Evolutionary conservation across 2,888 invertebrate species (phyloP).

Genomic region (Lochmaea capreae): DNA sequence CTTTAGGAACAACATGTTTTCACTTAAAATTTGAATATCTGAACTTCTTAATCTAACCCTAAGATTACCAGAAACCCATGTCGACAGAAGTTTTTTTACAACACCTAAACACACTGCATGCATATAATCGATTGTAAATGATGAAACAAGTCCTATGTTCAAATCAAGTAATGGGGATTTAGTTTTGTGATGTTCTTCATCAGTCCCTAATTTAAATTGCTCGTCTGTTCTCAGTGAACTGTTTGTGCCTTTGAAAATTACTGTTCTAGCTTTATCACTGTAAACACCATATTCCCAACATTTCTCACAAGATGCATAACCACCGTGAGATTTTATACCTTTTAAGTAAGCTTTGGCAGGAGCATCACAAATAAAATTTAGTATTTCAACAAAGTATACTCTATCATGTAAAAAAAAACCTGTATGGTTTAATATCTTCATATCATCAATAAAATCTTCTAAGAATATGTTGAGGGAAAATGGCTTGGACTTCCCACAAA

Average conservation of each 20-base stretch:
- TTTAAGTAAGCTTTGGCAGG: slow-evolving; percentile 30
- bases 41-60: not conserved
- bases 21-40: no score
- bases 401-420: slow-evolving; percentile 2
- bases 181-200: slow-evolving; percentile 25
- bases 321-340: slow-evolving; percentile 29
- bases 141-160: slow-evolving; percentile 20
- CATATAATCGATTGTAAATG: slow-evolving; percentile 1
- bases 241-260: slow-evolving; percentile 7
- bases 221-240: slow-evolving; percentile 6
- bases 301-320: slow-evolving; percentile 20
- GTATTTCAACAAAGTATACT: slow-evolving; percentile 21
- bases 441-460: slow-evolving; percentile 21
- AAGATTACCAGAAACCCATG: not conserved
- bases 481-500: slow-evolving; percentile 17
- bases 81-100: not conserved
- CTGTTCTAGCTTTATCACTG: not conserved
- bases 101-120: slow-evolving; percentile 13
- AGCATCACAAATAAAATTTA: slow-evolving; percentile 31
- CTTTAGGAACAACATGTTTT: no score
- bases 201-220: slow-evolving; percentile 31
- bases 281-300: not conserved
- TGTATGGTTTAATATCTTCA: not conserved
- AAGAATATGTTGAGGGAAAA: slow-evolving; percentile 19
- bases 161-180: slow-evolving; percentile 30